Percentiles rank a stretch among this genome's conserved stretches.
phyloP scores from a whole-genome alignment of 2,113 vertebrate genomes.

The Lampris incognitus region DNA sequence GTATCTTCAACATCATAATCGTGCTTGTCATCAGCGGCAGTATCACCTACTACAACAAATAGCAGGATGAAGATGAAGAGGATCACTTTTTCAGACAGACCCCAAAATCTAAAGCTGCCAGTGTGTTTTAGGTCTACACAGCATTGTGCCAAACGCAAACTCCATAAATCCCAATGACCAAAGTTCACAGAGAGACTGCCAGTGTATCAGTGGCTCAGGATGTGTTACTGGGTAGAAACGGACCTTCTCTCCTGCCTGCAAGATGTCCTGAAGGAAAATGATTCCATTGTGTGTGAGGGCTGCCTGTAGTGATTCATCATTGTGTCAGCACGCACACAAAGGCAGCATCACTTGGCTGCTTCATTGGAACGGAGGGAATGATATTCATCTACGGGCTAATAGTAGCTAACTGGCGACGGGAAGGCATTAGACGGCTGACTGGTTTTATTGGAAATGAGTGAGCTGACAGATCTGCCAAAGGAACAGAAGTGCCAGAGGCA shows the following conservation, averaged over 20 bases:
- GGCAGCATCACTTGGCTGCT: slow-evolving; percentile 75
- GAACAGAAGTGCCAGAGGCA: slow-evolving; percentile 59
- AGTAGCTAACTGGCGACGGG: slow-evolving; percentile 77
- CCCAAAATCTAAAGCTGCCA: background rate
- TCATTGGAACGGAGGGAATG: slow-evolving; percentile 74
- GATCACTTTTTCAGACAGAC: background rate
- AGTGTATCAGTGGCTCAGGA: slow-evolving; percentile 26
- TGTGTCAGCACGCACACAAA: slow-evolving; percentile 67
- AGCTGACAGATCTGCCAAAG: slow-evolving; percentile 65
- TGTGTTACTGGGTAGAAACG: slow-evolving; percentile 49
- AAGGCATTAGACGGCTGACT: slow-evolving; percentile 77
- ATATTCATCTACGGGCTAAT: slow-evolving; percentile 77
- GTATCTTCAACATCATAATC: too few relatives aligned
- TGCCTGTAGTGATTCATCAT: slow-evolving; percentile 77
- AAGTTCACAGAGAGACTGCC: slow-evolving; percentile 21
- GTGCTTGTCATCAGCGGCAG: too few relatives aligned
- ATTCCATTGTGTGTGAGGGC: slow-evolving; percentile 64
- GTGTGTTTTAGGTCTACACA: slow-evolving; percentile 5
- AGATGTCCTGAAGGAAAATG: slow-evolving; percentile 69
- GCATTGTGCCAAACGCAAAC: slow-evolving; percentile 9
- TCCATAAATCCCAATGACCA: slow-evolving; percentile 37
- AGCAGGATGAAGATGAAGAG: background rate
- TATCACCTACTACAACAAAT: background rate
- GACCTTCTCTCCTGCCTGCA: slow-evolving; percentile 56
- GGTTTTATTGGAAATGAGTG: slow-evolving; percentile 77